Evolutionary conservation across 2,113 vertebrate species (phyloP).

Genomic region (Trematomus loennbergii): DNA sequence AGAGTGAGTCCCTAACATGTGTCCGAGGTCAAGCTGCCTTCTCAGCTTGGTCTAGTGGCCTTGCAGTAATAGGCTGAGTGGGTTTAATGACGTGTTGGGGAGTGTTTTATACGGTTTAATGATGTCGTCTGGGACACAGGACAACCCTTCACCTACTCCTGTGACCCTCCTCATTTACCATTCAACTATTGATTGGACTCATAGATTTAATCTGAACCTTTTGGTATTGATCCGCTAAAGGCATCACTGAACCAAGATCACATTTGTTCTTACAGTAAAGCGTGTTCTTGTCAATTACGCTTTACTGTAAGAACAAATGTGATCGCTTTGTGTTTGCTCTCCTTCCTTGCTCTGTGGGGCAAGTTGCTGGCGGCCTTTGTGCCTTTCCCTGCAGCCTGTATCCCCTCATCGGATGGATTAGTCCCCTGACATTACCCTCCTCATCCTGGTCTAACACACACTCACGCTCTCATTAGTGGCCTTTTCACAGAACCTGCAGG

Average conservation of each 20-base stretch:
- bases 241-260: not conserved
- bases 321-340: not conserved
- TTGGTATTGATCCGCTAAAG: constrained; percentile 6
- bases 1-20: not conserved
- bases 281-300: not conserved
- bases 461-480: constrained; percentile 11
- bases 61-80: constrained; percentile 62
- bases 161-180: constrained; percentile 41
- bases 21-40: constrained; percentile 61
- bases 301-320: too few species aligned
- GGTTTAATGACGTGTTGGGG: constrained; percentile 67
- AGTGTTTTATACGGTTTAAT: constrained; percentile 66
- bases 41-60: constrained; percentile 58
- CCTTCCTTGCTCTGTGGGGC: not conserved
- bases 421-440: constrained; percentile 45
- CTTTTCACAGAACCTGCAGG: constrained; percentile 37
- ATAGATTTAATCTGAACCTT: not conserved
- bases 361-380: constrained; percentile 9
- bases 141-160: constrained; percentile 32
- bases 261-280: constrained; percentile 25
- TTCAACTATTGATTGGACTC: constrained; percentile 61
- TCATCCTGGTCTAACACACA: constrained; percentile 27
- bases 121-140: constrained; percentile 67
- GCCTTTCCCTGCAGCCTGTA: constrained; percentile 26
- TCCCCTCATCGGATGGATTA: constrained; percentile 47